A percentile compares a stretch with the other conserved stretches of the same genome.
Evolutionary conservation across 2,797 vertebrate genomes (phyloP).

Genomic region (Sebastes elongatus): DNA sequence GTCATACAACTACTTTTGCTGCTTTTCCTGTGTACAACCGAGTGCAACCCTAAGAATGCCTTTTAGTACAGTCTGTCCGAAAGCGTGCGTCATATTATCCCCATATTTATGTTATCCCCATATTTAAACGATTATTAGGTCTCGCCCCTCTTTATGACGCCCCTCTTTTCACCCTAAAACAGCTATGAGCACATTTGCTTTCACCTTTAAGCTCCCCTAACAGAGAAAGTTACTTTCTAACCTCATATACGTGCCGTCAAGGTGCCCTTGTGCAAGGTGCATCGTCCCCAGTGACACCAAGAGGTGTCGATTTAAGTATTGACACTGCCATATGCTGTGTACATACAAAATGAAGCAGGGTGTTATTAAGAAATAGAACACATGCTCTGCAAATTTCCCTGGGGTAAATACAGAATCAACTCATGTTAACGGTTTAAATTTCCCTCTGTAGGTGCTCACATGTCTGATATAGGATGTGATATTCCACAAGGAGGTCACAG

Average conservation of each 20-base stretch:
- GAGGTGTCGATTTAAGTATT: not conserved
- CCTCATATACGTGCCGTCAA: not conserved
- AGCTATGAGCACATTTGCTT: not conserved
- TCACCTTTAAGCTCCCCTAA: not conserved
- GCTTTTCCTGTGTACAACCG: not conserved
- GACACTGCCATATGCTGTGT: not conserved
- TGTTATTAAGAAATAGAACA: constrained; percentile 47
- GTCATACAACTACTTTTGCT: not conserved
- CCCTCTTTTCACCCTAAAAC: not conserved
- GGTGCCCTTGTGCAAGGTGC: not conserved
- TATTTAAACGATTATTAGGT: rapidly evolving
- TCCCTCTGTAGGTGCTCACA: constrained; percentile 35
- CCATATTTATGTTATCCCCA: not conserved
- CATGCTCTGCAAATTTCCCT: constrained; percentile 51
- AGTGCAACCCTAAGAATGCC: not conserved
- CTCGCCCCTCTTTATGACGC: no score
- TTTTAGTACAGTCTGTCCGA: no score
- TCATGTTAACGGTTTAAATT: constrained; percentile 39
- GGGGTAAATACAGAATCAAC: constrained; percentile 33
- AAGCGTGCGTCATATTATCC: no score
- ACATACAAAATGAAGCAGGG: not conserved
- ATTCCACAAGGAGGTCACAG: constrained; percentile 54
- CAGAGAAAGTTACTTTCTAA: not conserved
- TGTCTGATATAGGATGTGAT: constrained; percentile 25
- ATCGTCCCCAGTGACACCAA: not conserved